These are phyloP conservation scores for Taenioides sp. DNA, from an alignment of 2,797 vertebrate species.

Conservation along the genomic window DNA sequence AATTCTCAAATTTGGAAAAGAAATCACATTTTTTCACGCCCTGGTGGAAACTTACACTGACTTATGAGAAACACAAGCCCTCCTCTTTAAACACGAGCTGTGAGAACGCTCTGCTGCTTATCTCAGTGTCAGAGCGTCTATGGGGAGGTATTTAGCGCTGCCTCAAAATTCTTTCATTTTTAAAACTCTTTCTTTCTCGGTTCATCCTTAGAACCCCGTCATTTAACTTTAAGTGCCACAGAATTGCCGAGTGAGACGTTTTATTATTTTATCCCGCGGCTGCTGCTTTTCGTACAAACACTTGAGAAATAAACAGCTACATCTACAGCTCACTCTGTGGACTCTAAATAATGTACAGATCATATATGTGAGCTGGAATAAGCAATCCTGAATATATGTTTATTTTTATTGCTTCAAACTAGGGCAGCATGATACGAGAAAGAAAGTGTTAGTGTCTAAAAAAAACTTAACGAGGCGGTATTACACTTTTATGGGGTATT, in stretches of 20 bases:
- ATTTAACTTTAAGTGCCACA: constrained; percentile 4
- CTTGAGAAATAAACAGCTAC: no score
- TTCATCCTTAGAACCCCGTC: background rate
- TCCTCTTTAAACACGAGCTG: constrained; percentile 2
- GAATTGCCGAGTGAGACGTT: background rate
- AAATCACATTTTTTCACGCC: background rate
- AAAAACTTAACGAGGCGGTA: no score
- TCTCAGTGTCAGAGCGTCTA: background rate
- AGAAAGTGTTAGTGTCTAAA: no score
- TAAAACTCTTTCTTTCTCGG: background rate
- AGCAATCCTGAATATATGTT: background rate
- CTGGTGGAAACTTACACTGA: constrained; percentile 7
- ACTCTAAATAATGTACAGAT: background rate
- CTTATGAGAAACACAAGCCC: background rate
- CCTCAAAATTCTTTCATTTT: no score
- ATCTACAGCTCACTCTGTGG: background rate
- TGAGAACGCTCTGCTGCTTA: background rate
- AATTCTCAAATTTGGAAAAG: background rate
- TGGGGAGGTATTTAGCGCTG: background rate
- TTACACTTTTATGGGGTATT: no score
- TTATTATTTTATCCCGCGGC: background rate
- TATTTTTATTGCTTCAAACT: background rate
- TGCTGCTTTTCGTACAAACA: background rate
- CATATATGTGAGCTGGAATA: background rate
- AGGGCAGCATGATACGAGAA: no score